Percentiles rank a stretch among this genome's conserved stretches.
Conservation (phyloP, 2,797 vertebrate species). For the Sphenopsis melanotis region DNA sequence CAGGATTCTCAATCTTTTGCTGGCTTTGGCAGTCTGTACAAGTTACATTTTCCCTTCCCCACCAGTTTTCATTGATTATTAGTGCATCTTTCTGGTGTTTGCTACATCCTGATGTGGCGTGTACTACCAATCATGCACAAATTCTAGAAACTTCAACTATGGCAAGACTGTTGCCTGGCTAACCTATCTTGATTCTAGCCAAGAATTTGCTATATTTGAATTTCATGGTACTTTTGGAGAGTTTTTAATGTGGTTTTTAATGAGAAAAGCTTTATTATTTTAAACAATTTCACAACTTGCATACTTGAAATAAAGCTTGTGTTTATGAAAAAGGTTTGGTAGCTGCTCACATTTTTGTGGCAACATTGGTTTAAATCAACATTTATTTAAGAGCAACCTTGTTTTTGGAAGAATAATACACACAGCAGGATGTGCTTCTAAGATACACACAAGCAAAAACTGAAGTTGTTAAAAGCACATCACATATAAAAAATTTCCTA, state of each 20-base stretch:
- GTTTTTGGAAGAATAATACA: not conserved
- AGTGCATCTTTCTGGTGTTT: not conserved
- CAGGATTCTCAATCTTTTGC: not conserved
- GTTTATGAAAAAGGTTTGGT: not conserved
- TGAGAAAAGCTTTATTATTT: not conserved
- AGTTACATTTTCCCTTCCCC: not conserved
- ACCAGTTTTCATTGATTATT: not conserved
- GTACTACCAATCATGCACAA: not conserved
- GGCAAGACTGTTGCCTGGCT: not conserved
- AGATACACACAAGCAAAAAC: not conserved
- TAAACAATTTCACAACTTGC: not conserved
- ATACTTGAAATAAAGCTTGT: not conserved
- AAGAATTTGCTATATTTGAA: not conserved
- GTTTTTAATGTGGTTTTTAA: not conserved
- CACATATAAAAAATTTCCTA: not conserved
- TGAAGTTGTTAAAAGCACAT: not conserved
- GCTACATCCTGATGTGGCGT: not conserved
- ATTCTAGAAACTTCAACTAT: not conserved
- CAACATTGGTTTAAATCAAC: not conserved
- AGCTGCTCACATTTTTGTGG: not conserved
- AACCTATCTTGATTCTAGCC: not conserved
- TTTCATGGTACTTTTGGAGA: not conserved
- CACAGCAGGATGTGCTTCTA: not conserved
- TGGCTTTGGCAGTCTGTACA: not conserved
- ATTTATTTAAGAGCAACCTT: not conserved